Evolutionary conservation across 2,888 invertebrate genomes (phyloP), one percentile per base, ranked within the genome.

Genomic region (Cryptus viduatorius): DNA sequence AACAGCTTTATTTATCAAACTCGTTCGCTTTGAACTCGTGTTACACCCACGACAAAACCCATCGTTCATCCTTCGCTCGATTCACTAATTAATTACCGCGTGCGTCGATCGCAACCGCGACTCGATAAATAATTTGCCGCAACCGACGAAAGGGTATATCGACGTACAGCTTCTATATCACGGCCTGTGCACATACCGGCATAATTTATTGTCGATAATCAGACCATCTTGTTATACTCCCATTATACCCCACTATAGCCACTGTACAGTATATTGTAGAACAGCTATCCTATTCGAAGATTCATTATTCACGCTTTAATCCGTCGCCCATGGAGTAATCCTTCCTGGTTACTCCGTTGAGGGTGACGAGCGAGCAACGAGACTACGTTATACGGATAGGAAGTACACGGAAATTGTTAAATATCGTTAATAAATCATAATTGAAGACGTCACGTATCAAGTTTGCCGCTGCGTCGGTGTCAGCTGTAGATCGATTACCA

Each of bases 181-280:
- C 10, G 37, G 46, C 29, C 46, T 14, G 44, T 31, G 59, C 56
- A 56, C 56, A 56, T 46, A 29, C 29, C 8, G 29, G 19, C 12
- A 19, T 79, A 64, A 79, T 79, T 71, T 79, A 71, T 79, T 19
- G 78, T 61, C 78, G 31, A 69, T 79, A 71, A 61, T 69, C 68
- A 69, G 69, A 69, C 68, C 59, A 37, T 69, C 61, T 79, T 79
- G 78, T 71, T 79, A 37, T 64, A 48, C 61, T 48, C 50, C 44
- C 16, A 56, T 31, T 59, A 68, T 68, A 67, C 37, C 44, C 48
- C 19, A 1, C 10, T 56, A 56, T 24, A 56, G 10, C 12, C 10
- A 24, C 24, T 4, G 56, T 10, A 24, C 56, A 29, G 59, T 77
- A 59, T 14, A 68, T 53, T 8, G 42, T 16, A 24, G 67, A 42